Conservation (phyloP, 2,888 invertebrate genomes). For the Eustalomyia histrio region DNA sequence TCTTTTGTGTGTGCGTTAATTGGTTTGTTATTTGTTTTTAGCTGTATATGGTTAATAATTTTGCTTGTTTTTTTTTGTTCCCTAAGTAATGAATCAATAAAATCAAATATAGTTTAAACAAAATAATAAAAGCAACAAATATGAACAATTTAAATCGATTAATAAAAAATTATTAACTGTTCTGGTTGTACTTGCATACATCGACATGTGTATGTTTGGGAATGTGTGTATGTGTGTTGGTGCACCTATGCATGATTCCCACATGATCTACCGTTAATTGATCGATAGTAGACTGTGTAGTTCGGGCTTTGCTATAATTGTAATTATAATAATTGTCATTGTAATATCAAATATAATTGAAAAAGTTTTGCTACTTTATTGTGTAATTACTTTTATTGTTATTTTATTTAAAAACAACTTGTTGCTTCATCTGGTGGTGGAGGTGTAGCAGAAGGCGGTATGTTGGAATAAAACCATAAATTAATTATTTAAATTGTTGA, state of each 20-base stretch:
- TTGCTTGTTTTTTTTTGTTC: constrained; percentile 31
- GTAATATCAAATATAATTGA: neutral
- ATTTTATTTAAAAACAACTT: neutral
- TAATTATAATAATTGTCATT: neutral
- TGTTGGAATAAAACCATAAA: neutral
- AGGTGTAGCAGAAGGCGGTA: neutral
- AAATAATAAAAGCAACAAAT: constrained; percentile 19
- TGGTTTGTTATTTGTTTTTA: constrained; percentile 21
- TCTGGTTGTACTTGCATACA: constrained; percentile 4
- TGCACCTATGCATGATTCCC: constrained; percentile 16
- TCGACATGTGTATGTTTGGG: neutral
- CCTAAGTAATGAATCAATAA: constrained; percentile 47
- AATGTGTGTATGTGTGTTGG: neutral
- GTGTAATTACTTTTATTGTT: neutral
- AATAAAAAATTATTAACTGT: constrained; percentile 48
- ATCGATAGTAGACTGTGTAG: constrained; percentile 5
- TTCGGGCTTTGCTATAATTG: constrained; percentile 9
- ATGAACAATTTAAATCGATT: constrained; percentile 50
- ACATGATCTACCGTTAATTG: constrained; percentile 46
- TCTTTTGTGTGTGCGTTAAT: constrained; percentile 26
- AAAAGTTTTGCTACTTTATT: neutral
- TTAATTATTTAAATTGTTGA: neutral
- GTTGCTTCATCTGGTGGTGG: neutral
- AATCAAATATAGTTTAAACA: constrained; percentile 15
- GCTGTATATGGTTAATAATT: constrained; percentile 48